A percentile compares a stretch with the other conserved stretches of the same genome.
phyloP scores from a whole-genome alignment of 2,797 vertebrate species.

The Hoplostethus atlanticus region DNA sequence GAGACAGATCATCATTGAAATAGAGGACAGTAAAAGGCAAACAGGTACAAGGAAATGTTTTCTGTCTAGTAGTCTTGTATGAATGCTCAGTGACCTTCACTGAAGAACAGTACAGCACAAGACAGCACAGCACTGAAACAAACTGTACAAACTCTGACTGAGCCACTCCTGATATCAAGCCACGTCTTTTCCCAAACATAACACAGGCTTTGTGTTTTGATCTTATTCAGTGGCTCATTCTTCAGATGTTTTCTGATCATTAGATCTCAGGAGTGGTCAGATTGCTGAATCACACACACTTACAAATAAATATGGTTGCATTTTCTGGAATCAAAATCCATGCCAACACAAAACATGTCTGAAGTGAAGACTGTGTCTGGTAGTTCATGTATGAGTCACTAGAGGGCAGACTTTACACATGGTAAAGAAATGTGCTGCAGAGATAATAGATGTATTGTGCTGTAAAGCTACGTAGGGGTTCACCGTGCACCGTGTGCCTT shows the following conservation, averaged over 20 bases:
- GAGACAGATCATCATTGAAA: slow-evolving; percentile 75
- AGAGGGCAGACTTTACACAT: slow-evolving; percentile 52
- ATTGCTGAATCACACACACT: slow-evolving; percentile 23
- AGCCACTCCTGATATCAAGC: slow-evolving; percentile 58
- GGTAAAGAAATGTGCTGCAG: slow-evolving; percentile 12
- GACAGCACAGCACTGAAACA: slow-evolving; percentile 48
- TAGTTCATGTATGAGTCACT: slow-evolving; percentile 59
- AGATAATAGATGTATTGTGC: background rate
- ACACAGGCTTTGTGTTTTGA: background rate
- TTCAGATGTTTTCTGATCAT: background rate
- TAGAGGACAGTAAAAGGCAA: slow-evolving; percentile 37
- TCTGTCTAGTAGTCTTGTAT: slow-evolving; percentile 28
- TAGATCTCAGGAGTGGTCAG: slow-evolving; percentile 46
- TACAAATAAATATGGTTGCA: slow-evolving; percentile 17
- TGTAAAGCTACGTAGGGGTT: background rate
- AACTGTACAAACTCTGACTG: slow-evolving; percentile 17
- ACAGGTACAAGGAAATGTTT: slow-evolving; percentile 25
- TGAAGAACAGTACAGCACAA: slow-evolving; percentile 27
- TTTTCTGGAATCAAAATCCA: slow-evolving; percentile 30
- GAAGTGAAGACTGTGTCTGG: slow-evolving; percentile 74
- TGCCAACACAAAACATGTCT: slow-evolving; percentile 43
- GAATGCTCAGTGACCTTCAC: slow-evolving; percentile 20
- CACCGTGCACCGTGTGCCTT: background rate
- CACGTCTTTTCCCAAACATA: background rate
- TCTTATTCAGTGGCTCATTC: background rate